phyloP scores from a whole-genome alignment of 2,888 invertebrate species.

The Laothoe populi region DNA sequence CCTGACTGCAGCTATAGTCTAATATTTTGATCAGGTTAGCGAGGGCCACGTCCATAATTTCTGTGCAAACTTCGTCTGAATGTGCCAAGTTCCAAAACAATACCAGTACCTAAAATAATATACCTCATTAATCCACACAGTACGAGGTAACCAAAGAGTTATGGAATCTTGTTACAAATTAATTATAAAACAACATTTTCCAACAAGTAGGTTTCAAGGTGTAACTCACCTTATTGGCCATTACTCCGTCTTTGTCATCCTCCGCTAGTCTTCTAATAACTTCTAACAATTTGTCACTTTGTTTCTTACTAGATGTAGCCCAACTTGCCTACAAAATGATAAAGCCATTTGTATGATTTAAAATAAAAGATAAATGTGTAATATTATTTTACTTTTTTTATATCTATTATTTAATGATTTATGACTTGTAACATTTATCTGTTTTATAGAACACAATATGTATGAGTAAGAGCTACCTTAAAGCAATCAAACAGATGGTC shows the following conservation, averaged over 20 bases:
- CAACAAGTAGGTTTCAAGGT: neutral
- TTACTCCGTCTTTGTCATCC: slow-evolving; percentile 99
- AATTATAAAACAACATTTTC: too few relatives aligned
- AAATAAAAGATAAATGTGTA: neutral
- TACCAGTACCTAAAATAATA: slow-evolving; percentile 88
- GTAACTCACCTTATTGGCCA: slow-evolving; percentile 95
- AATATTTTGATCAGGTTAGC: slow-evolving; percentile 98
- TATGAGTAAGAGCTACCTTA: slow-evolving; percentile 85
- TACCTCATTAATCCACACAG: neutral
- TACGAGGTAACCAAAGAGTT: neutral
- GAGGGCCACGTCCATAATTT: slow-evolving; percentile 98
- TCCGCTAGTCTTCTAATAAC: slow-evolving; percentile 97
- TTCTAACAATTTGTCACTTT: slow-evolving; percentile 97
- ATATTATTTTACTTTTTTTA: neutral
- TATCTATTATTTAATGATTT: too few relatives aligned
- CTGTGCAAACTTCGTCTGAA: slow-evolving; percentile 97
- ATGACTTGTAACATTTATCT: too few relatives aligned
- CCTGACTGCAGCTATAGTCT: slow-evolving; percentile 98
- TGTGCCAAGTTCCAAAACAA: slow-evolving; percentile 98
- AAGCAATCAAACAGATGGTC: slow-evolving; percentile 99
- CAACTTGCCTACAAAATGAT: slow-evolving; percentile 89
- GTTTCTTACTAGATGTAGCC: slow-evolving; percentile 98
- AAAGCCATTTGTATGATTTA: neutral
- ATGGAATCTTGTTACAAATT: neutral
- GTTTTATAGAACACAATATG: too few relatives aligned